Evolutionary conservation across 2,888 invertebrate species (phyloP).

Genomic region (Synergus gifuensis): DNA sequence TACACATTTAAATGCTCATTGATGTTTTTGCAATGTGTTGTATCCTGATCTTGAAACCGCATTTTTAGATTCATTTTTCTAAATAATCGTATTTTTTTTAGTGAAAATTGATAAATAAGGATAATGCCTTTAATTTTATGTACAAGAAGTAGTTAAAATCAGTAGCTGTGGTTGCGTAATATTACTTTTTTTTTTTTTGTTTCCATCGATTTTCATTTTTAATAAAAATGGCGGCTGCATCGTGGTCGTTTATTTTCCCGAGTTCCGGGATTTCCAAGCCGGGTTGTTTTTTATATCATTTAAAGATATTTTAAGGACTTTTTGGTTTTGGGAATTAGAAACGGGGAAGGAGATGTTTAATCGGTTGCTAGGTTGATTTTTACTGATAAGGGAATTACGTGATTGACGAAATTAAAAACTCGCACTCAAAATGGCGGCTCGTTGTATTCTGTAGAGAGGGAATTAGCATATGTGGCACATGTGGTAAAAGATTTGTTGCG

Average conservation of each 20-base stretch:
- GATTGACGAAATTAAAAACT: not conserved
- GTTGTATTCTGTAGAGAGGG: not conserved
- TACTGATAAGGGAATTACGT: not conserved
- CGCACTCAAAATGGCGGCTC: conserved; percentile 5
- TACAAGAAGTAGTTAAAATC: not conserved
- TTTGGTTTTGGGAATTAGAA: not conserved
- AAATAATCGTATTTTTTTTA: not conserved
- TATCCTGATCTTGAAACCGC: not conserved
- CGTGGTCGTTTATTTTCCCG: conserved; percentile 3
- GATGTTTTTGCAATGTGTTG: not conserved
- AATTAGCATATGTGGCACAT: conserved; percentile 4
- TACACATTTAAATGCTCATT: not conserved
- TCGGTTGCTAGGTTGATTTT: not conserved
- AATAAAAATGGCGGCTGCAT: conserved; percentile 27
- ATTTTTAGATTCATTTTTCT: not conserved
- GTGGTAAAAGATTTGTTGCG: not conserved
- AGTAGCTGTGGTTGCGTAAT: not conserved
- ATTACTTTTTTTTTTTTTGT: not conserved
- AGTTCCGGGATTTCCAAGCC: not conserved
- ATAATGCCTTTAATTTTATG: not conserved
- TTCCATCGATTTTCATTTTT: not conserved
- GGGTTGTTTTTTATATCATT: not conserved
- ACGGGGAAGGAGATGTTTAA: not conserved
- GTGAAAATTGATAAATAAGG: not conserved
- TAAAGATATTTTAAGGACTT: not conserved